Percentiles rank a stretch among this genome's conserved stretches.
phyloP scores from a whole-genome alignment of 2,113 vertebrate genomes.

The Phasianus colchicus region DNA sequence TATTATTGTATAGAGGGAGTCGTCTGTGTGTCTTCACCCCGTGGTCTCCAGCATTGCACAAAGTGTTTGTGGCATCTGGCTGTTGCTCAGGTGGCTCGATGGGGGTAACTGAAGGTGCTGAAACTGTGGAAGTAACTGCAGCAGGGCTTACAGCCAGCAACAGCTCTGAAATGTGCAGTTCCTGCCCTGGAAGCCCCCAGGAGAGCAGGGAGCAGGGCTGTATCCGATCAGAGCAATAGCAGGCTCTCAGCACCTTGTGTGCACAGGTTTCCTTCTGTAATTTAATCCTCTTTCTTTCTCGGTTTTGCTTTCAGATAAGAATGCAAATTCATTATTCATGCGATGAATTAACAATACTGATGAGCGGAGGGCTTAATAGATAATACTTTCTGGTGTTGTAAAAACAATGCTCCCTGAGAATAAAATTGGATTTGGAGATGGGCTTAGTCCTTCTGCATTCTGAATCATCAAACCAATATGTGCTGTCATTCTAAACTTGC shows the following conservation, averaged over 20 bases:
- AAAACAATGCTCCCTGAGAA: background rate
- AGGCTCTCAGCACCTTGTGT: background rate
- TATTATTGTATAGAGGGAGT: background rate
- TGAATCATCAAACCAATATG: constrained; percentile 3
- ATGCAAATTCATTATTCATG: background rate
- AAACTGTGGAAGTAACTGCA: background rate
- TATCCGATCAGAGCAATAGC: background rate
- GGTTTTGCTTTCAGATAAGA: background rate
- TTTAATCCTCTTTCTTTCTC: background rate
- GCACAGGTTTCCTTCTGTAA: background rate
- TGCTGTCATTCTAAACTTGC: background rate
- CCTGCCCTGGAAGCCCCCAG: background rate
- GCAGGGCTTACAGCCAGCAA: background rate
- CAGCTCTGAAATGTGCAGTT: background rate
- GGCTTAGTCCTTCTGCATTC: background rate
- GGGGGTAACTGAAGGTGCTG: background rate
- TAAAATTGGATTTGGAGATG: background rate
- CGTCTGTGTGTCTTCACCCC: accelerated
- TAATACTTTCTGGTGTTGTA: background rate
- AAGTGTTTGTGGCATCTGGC: background rate
- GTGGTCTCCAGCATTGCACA: background rate
- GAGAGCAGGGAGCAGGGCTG: background rate
- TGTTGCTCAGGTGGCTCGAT: background rate
- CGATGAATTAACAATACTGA: background rate
- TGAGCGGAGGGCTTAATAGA: background rate